These are phyloP conservation scores for Pseudorasbora parva DNA, from an alignment of 2,113 vertebrate genomes.

Conservation along the genomic window DNA sequence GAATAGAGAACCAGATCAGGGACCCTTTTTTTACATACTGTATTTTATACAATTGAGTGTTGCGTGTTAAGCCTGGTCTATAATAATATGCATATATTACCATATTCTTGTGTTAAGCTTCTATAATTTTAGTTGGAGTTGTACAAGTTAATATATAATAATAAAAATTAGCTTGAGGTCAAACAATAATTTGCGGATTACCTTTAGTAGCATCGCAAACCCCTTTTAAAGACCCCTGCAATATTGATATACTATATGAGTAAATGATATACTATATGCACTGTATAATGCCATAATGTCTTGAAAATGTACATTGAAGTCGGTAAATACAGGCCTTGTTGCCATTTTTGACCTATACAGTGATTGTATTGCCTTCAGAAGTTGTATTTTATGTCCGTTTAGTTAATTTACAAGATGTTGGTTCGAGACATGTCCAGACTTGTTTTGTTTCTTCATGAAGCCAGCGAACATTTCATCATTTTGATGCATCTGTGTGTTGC, in stretches of 20 bases:
- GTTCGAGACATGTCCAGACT: slow-evolving; percentile 4
- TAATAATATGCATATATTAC: background rate
- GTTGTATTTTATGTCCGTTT: background rate
- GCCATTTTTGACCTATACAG: background rate
- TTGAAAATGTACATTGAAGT: background rate
- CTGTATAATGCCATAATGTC: background rate
- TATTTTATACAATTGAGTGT: background rate
- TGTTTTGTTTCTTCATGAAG: background rate
- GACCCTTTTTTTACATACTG: background rate
- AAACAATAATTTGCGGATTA: background rate
- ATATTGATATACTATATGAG: background rate
- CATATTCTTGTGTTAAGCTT: background rate
- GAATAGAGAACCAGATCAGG: background rate
- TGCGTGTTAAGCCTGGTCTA: background rate
- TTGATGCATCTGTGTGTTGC: background rate
- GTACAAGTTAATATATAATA: background rate
- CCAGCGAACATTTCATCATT: background rate
- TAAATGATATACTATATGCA: background rate
- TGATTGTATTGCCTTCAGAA: background rate
- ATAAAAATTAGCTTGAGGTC: background rate
- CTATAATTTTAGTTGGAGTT: background rate
- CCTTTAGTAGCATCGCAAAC: too few relatives aligned
- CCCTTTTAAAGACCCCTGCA: too few relatives aligned
- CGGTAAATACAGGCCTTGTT: background rate
- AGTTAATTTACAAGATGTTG: background rate